Evolutionary conservation across 1,140 invertebrate species (phyloP).

Genomic region (Himalopsyche phryganea): DNA sequence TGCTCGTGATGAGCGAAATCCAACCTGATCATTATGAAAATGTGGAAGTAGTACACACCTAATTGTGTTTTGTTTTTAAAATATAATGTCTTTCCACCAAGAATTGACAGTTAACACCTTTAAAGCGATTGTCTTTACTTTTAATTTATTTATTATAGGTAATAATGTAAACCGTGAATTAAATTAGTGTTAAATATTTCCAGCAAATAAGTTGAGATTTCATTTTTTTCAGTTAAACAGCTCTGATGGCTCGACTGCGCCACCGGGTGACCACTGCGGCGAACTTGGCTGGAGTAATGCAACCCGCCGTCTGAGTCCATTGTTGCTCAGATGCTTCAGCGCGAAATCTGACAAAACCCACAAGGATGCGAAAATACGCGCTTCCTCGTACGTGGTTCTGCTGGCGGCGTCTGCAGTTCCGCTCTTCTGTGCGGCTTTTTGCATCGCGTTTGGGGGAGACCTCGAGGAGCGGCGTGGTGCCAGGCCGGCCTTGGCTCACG

Average conservation of each 20-base stretch:
- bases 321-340: constrained; percentile 15
- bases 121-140: too few relatives aligned
- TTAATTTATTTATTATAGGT: too few relatives aligned
- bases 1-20: too few relatives aligned
- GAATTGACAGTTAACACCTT: too few relatives aligned
- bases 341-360: not conserved
- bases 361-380: not conserved
- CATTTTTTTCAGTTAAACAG: constrained; percentile 2
- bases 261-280: constrained; percentile 10
- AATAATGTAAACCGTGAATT: too few relatives aligned
- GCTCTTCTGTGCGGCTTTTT: constrained; percentile 7
- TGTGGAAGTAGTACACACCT: too few relatives aligned
- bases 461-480: constrained; percentile 12
- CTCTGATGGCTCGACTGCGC: not conserved
- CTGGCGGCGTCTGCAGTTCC: constrained; percentile 2
- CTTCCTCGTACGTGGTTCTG: constrained; percentile 2
- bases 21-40: too few relatives aligned
- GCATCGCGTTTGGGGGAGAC: constrained; percentile 6
- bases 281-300: constrained; percentile 8
- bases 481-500: constrained; percentile 7
- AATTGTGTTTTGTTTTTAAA: too few relatives aligned
- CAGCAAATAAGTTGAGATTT: too few relatives aligned
- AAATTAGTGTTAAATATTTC: too few relatives aligned
- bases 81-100: too few relatives aligned
- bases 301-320: not conserved